Evolutionary conservation across 2,113 vertebrate genomes (phyloP).

Genomic region (Ptilonorhynchus violaceus): DNA sequence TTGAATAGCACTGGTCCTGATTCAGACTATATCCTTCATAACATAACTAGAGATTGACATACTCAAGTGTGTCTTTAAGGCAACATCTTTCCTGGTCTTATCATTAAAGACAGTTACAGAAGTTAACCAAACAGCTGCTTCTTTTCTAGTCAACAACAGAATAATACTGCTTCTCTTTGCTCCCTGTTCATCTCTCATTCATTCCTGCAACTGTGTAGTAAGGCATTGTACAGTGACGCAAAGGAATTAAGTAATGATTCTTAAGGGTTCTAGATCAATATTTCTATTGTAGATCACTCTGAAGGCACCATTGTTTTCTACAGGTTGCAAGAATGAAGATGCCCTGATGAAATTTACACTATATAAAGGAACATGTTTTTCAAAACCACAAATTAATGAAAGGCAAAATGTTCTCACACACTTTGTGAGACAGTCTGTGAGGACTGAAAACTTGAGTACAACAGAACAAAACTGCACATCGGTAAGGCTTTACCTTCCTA

Average conservation of each 20-base stretch:
- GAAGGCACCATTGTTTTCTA: neutral
- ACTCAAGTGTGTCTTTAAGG: neutral
- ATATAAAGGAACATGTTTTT: neutral
- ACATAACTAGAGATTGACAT: neutral
- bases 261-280: neutral
- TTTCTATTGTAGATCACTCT: neutral
- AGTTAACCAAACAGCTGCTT: neutral
- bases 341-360: neutral
- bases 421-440: neutral
- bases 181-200: neutral
- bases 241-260: neutral
- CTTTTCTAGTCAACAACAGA: neutral
- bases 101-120: neutral
- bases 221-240: neutral
- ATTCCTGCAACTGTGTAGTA: neutral
- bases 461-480: neutral
- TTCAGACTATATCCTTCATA: neutral
- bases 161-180: neutral
- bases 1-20: neutral
- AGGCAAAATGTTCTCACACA: neutral
- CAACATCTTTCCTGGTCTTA: neutral
- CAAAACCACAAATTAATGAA: neutral
- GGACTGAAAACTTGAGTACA: neutral
- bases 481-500: neutral
- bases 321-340: neutral